These are phyloP conservation scores for Heterochromis multidens DNA, from an alignment of 2,113 vertebrate genomes.

Conservation along the genomic window DNA sequence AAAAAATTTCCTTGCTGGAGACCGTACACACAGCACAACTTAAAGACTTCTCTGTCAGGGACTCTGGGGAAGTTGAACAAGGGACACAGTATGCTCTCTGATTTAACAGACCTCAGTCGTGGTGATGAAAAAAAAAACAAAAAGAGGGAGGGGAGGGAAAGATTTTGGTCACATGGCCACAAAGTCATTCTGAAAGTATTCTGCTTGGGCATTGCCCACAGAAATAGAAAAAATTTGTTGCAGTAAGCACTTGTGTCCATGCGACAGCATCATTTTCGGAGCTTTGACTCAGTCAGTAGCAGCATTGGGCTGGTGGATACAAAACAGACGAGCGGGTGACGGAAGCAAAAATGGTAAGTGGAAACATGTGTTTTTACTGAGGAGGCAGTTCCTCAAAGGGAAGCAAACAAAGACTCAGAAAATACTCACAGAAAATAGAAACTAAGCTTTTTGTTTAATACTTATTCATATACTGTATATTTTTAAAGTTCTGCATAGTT, in stretches of 20 bases:
- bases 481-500: neutral
- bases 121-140: constrained; percentile 10
- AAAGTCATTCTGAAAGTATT: constrained; percentile 61
- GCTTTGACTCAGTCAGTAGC: neutral
- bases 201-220: constrained; percentile 1
- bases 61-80: constrained; percentile 38
- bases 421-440: neutral
- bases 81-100: constrained; percentile 33
- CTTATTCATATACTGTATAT: neutral
- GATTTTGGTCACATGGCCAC: constrained; percentile 58
- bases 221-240: constrained; percentile 1
- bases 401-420: constrained; percentile 1
- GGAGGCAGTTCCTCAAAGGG: neutral
- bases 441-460: neutral
- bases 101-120: constrained; percentile 29
- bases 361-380: constrained; percentile 38
- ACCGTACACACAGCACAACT: neutral
- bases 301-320: neutral
- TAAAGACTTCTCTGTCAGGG: neutral
- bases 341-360: constrained; percentile 68
- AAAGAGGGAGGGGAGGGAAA: constrained; percentile 12
- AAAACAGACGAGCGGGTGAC: constrained; percentile 10
- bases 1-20: neutral
- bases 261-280: constrained; percentile 18
- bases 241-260: neutral